Evolutionary conservation across 2,113 vertebrate species (phyloP), one percentile per base, ranked within the genome.

Genomic region (Sterrhoptilus dennistouni): DNA sequence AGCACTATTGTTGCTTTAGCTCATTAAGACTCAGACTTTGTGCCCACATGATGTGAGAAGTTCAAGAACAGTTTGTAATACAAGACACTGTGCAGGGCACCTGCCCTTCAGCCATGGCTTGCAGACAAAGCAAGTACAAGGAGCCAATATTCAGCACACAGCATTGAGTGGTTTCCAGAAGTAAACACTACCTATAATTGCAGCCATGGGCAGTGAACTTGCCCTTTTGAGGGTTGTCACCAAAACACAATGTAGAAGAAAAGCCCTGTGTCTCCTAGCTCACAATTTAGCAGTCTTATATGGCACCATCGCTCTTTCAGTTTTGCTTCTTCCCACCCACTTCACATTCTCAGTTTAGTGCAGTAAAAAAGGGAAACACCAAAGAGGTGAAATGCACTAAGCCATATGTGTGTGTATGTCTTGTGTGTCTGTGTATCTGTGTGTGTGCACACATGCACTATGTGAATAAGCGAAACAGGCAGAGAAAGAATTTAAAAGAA

Each of bases 371-470:
- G 54, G 7, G 10, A 87, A 91, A 57, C 33, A 31, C 2, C 29
- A 16, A 81, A 11, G 24, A 75, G 76, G 4, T 23, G 7, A 66
- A 57, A 75, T 24, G 23, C 24, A 6, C 25, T 56, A 75, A 70
- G 19, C 12, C 2, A 0, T 17, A 2, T 21, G 4, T 52, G 4
- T 18, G 12, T 53, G 6, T 87, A 49, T 33, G 6, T 60, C 36
- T 19, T 40, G 36, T 24, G 35, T 40, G 8, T 52, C 5, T 70
- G 3, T 50, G 7, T 33, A 36, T 29, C 19, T 28, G 9, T 49
- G 10, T 49, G 10, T 9, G 9, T 5, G 3, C 2, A 10, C 1
- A 1, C 11, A 5, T 31, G 12, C 9, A 29, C 9, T 65, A 22
- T 53, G 49, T 33, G 7, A 77, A 72, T 53, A 74, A 65, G 6